Conservation (phyloP, 2,888 invertebrate species). For the Tyria jacobaeae region DNA sequence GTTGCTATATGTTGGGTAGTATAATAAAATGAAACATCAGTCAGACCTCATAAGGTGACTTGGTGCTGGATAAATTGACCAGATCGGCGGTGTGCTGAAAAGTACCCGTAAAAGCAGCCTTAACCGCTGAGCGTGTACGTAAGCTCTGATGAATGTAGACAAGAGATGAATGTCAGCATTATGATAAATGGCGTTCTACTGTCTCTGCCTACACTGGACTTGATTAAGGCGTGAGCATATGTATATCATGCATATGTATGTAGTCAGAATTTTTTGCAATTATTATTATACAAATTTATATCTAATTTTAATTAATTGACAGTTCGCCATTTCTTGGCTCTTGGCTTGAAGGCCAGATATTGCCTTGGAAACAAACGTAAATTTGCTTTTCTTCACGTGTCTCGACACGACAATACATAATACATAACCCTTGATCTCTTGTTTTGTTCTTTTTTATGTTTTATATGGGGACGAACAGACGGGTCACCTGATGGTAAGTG, state of each 20-base stretch:
- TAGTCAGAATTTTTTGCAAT: too few relatives aligned
- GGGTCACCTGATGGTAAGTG: too few relatives aligned
- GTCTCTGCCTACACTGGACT: neutral
- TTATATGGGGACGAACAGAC: too few relatives aligned
- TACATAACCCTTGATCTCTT: too few relatives aligned
- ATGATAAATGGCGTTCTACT: neutral
- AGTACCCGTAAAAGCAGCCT: too few relatives aligned
- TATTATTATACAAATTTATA: neutral
- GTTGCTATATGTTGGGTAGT: too few relatives aligned
- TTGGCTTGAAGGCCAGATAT: conserved; percentile 7
- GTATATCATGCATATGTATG: neutral
- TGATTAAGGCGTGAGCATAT: neutral
- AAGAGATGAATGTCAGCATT: neutral
- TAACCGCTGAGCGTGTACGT: too few relatives aligned
- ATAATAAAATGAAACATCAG: too few relatives aligned
- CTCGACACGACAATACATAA: neutral
- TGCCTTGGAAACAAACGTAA: conserved; percentile 3
- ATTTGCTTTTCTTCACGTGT: neutral
- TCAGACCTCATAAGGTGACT: too few relatives aligned
- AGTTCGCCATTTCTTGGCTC: neutral
- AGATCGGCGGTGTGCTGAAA: too few relatives aligned
- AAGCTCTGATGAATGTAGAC: neutral
- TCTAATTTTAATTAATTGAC: neutral
- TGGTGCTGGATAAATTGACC: too few relatives aligned
- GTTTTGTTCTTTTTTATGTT: too few relatives aligned